Evolutionary conservation across 2,797 vertebrate genomes (phyloP).

Genomic region (Onychomys arenicola): DNA sequence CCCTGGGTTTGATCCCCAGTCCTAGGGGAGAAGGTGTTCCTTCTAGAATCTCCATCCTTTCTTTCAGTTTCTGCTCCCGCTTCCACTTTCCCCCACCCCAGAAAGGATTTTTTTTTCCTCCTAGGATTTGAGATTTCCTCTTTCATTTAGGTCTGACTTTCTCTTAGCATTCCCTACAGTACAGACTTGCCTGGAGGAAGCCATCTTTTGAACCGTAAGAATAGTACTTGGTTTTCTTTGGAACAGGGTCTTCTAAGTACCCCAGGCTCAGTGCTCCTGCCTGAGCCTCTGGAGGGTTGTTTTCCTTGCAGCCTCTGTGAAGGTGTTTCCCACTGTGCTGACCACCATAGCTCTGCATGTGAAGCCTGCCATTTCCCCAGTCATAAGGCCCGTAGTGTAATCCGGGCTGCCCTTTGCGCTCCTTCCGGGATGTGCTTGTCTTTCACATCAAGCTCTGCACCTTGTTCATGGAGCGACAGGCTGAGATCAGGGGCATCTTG

Average conservation of each 20-base stretch:
- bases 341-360: not conserved
- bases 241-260: not conserved
- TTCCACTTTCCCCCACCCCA: not conserved
- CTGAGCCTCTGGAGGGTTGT: not conserved
- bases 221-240: not conserved
- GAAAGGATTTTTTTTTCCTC: not conserved
- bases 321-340: not conserved
- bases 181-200: not conserved
- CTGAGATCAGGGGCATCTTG: not conserved
- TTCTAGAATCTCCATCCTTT: not conserved
- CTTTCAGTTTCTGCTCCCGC: not conserved
- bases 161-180: not conserved
- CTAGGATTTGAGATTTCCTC: not conserved
- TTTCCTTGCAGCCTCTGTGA: not conserved
- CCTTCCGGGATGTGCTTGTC: not conserved
- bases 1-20: not conserved
- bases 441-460: not conserved
- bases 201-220: not conserved
- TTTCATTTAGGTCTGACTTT: not conserved
- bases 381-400: not conserved
- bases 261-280: not conserved
- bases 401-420: not conserved
- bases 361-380: not conserved
- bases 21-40: not conserved
- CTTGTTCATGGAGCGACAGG: not conserved